Percentiles rank a stretch among this genome's conserved stretches.
Conservation (phyloP, 1,140 invertebrate genomes). For the Drosophila burlai region DNA sequence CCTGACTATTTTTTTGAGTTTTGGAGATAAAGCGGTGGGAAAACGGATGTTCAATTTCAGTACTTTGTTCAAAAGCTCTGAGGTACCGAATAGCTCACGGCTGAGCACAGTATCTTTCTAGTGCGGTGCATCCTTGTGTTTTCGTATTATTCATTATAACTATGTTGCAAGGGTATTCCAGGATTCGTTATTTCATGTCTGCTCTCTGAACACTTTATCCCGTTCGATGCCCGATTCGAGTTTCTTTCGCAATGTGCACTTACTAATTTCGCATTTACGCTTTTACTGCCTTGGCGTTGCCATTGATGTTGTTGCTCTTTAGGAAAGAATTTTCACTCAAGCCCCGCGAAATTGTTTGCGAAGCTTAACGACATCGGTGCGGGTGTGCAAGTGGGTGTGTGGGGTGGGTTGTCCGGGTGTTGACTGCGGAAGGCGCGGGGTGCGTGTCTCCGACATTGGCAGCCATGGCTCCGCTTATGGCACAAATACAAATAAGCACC, state of each 20-base stretch:
- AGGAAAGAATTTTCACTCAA: slow-evolving; percentile 34
- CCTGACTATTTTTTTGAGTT: neutral
- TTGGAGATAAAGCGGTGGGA: no score
- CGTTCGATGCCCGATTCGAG: slow-evolving; percentile 9
- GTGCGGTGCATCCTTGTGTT: neutral
- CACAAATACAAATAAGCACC: slow-evolving; percentile 62
- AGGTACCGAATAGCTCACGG: no score
- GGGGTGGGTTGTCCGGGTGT: slow-evolving; percentile 17
- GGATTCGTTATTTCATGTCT: neutral
- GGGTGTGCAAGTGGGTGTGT: slow-evolving; percentile 3
- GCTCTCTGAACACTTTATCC: neutral
- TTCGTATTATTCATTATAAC: neutral
- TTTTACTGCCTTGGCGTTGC: slow-evolving; percentile 24
- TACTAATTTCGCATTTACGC: slow-evolving; percentile 44
- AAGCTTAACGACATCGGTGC: slow-evolving; percentile 42
- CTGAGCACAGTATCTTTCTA: neutral
- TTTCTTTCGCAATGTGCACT: slow-evolving; percentile 8
- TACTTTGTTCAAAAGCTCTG: neutral
- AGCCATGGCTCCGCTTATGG: slow-evolving; percentile 59
- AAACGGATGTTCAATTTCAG: no score
- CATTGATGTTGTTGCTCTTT: slow-evolving; percentile 16
- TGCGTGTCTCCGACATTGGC: slow-evolving; percentile 50
- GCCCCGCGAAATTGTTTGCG: slow-evolving; percentile 68
- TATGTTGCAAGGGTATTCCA: neutral
- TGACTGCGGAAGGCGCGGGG: slow-evolving; percentile 1